Evolutionary conservation across 2,797 vertebrate species (phyloP), one percentile per base, ranked within the genome.

Genomic region (Meriones psammophilus): DNA sequence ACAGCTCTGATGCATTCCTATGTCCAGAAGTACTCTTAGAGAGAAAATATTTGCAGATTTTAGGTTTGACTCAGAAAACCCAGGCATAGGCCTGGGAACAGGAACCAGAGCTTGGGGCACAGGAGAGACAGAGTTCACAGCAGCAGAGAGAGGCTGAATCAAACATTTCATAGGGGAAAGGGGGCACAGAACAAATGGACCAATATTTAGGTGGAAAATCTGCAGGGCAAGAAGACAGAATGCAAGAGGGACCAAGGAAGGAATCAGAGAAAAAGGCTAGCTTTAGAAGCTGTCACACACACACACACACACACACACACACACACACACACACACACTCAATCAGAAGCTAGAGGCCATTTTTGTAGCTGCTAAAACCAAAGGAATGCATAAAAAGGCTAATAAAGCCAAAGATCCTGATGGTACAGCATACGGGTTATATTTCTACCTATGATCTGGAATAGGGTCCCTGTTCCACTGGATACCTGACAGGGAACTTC

Each of bases 21-120:
- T 64, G 89, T 42, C 89, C 89, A 93, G 89, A 96, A 95, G 92
- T 69, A 91, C n/a, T 87, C 68, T 28, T 69, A 46, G 42, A 96
- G 81, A 89, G 69, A 92, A 93, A 60, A 58, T 46, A 94, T 95
- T 89, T 96, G 56, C 73, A 92, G 80, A 88, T 95, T 89, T 95
- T 96, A 87, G 93, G 71, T 89, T 96, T 90, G 81, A 97, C 81
- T 86, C 86, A 97, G 87, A 91, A 97, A 94, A 39, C 78, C 73
- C 78, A 96, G 89, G 71, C 66, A 77, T 90, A 95, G 74, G 90
- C 90, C 93, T 50, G 33, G 71, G 79, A 80, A 88, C 12, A 92
- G 88, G 86, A 96, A 50, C n/a, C 85, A 69, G 88, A 96, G 39
- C 36, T 62, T 30, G 30, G 24, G 88, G 36, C 88, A 80, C 85